phyloP scores from a whole-genome alignment of 2,797 vertebrate genomes.

The Argyrosomus regius region DNA sequence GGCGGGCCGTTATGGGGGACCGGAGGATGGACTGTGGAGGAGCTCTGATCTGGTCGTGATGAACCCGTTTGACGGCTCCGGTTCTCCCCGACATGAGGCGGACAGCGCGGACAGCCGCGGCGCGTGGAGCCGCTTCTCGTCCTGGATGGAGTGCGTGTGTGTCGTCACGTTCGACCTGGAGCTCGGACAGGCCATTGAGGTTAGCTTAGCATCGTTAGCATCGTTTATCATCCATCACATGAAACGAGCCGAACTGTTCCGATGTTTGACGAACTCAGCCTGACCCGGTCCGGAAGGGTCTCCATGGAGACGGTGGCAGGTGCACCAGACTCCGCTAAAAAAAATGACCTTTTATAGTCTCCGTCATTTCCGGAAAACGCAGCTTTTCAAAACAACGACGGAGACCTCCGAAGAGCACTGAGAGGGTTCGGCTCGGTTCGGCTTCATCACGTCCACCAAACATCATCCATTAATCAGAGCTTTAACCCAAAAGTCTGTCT shows the following conservation, averaged over 20 bases:
- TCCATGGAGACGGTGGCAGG: neutral
- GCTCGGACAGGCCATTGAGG: constrained; percentile 96
- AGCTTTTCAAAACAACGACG: too few relatives aligned
- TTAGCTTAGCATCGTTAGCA: constrained; percentile 61
- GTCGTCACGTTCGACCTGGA: constrained; percentile 97
- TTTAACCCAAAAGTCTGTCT: too few relatives aligned
- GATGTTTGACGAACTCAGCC: too few relatives aligned
- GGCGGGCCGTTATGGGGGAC: constrained; percentile 13
- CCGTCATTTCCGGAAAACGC: neutral
- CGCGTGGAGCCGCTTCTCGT: constrained; percentile 90
- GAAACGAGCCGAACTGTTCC: neutral
- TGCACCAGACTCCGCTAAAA: neutral
- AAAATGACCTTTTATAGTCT: neutral
- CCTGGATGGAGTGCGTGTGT: constrained; percentile 94
- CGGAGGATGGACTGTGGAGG: constrained; percentile 18
- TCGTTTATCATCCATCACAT: neutral
- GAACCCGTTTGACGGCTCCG: constrained; percentile 75
- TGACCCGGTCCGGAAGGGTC: too few relatives aligned
- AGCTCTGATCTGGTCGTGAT: constrained; percentile 64
- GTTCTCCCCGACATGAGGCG: constrained; percentile 46
- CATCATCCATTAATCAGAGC: too few relatives aligned
- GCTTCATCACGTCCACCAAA: neutral
- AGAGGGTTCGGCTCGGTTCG: neutral
- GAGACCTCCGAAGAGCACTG: rapidly evolving
- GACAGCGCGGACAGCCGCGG: constrained; percentile 41